A percentile compares a stretch with the other conserved stretches of the same genome.
phyloP scores from a whole-genome alignment of 2,797 vertebrate genomes.

The Phoxinus dragarum region DNA sequence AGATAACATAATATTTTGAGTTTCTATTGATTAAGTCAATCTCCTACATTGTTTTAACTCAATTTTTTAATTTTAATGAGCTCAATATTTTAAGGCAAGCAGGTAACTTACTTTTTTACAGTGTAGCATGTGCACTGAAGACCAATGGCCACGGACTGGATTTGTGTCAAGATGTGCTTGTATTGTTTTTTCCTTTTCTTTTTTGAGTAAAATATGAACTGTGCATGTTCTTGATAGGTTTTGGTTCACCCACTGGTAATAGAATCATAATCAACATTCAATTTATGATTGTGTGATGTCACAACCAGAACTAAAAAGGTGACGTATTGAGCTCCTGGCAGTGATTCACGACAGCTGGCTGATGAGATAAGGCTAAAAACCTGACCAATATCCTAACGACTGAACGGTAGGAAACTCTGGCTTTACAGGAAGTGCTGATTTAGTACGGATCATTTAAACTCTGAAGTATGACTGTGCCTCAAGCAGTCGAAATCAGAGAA shows the following conservation, averaged over 20 bases:
- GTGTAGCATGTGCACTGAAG: neutral
- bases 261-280: neutral
- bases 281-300: neutral
- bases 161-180: neutral
- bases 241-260: conserved; percentile 8
- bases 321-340: neutral
- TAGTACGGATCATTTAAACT: conserved; percentile 21
- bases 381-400: neutral
- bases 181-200: neutral
- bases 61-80: rapidly evolving
- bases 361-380: conserved; percentile 26
- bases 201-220: neutral
- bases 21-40: too few species aligned
- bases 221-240: neutral
- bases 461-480: conserved; percentile 15
- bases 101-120: too few species aligned
- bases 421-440: conserved; percentile 23
- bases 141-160: neutral
- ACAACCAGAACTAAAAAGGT: conserved; percentile 18
- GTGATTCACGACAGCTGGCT: neutral
- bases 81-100: too few species aligned
- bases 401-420: neutral
- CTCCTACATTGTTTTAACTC: too few species aligned
- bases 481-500: conserved; percentile 18
- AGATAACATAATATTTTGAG: too few species aligned